Evolutionary conservation across 2,797 vertebrate species (phyloP), one percentile per base, ranked within the genome.

Genomic region (Acipenser ruthenus): DNA sequence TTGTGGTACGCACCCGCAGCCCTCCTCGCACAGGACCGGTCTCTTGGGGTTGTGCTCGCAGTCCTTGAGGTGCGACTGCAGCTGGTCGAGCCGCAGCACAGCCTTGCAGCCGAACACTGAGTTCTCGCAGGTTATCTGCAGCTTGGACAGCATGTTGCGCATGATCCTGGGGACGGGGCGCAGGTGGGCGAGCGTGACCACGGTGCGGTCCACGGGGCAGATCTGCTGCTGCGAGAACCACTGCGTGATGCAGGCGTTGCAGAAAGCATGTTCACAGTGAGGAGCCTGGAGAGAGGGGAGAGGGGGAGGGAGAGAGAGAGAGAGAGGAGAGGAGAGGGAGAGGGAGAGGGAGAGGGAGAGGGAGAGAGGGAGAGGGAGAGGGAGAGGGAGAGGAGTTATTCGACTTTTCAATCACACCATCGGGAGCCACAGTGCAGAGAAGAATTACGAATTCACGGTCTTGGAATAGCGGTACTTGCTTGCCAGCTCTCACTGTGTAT

Each of bases 171-270:
- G 96, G 61, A 99, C 96, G 0, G 96, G 96, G 59, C 95, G 92
- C 64, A 99, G 91, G 87, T 99, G 96, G 59, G 96, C 96, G 0
- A 98, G 92, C 0, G 96, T 99, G 85, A 99, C 95, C 23, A 99
- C 96, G 2, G 94, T 98, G 77, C 96, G 95, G 82, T 98, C 96
- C 83, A 99, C 96, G 0, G 96, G 96, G 71, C 96, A 99, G 10
- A 95, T 99, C 88, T 98, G 96, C 87, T 99, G 96, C 89, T 98
- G 96, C 37, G 94, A 94, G 72, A 98, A 98, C 96, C 96, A 99
- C 88, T 97, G 95, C 2, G 95, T 98, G 89, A 99, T 99, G 84
- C 96, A 99, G 81, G 96, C 95, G 8, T 98, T 98, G 88, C 96
- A 99, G 87, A 99, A 99, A 70, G 96, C 96, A 86, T 99, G 96